These are phyloP conservation scores for Calameuta pallipes DNA, from an alignment of 2,888 invertebrate genomes.

Conservation along the genomic window DNA sequence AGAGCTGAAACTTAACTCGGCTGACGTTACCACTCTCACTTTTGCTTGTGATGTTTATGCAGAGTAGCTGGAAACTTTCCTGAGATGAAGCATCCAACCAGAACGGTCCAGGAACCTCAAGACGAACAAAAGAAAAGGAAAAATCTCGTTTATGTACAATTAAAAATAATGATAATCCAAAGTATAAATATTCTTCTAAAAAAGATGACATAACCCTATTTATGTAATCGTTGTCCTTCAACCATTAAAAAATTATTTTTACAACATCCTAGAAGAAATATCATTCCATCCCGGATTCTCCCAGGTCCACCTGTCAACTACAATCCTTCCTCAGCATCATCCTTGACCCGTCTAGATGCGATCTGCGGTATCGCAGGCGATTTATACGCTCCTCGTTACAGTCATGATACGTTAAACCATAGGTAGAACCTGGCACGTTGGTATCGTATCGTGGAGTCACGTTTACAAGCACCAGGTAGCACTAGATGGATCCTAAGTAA, in stretches of 20 bases:
- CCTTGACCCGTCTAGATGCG: background rate
- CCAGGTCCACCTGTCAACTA: background rate
- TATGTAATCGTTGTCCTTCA: background rate
- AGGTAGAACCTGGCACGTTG: background rate
- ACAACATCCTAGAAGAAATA: conserved; percentile 4
- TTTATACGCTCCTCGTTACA: background rate
- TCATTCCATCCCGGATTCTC: background rate
- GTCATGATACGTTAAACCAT: background rate
- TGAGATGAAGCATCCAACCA: conserved; percentile 38
- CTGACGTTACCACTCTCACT: conserved; percentile 56
- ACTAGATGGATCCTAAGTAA: background rate
- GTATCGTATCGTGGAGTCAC: background rate
- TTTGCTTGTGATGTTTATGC: conserved; percentile 63
- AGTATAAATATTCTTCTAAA: background rate
- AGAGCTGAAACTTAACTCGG: background rate
- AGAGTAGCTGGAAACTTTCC: conserved; percentile 62
- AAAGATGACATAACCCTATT: background rate
- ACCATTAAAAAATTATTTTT: background rate
- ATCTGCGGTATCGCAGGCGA: background rate
- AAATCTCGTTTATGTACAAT: background rate
- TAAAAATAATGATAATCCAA: background rate
- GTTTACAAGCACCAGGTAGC: background rate
- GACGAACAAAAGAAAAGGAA: background rate
- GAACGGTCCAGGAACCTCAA: background rate
- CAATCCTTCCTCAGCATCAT: background rate